These are phyloP conservation scores for Adelges cooleyi DNA, from an alignment of 1,140 invertebrate genomes.

Conservation along the genomic window DNA sequence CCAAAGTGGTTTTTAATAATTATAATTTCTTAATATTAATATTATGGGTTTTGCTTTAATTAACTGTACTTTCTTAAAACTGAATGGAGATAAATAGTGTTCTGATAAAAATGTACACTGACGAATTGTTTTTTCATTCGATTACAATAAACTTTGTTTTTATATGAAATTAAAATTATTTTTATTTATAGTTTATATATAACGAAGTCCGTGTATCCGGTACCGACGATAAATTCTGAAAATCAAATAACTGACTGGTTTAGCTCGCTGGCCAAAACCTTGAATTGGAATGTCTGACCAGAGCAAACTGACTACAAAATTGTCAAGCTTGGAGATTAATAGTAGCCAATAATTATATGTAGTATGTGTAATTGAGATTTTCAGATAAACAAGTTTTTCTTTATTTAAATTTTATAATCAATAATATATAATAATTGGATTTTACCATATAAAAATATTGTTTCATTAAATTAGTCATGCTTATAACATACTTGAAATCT, in stretches of 20 bases:
- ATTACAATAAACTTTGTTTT: not conserved
- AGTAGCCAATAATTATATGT: too few relatives aligned
- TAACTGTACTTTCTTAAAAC: not conserved
- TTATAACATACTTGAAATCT: too few relatives aligned
- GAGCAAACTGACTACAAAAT: constrained; percentile 81
- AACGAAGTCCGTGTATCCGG: constrained; percentile 91
- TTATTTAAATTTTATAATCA: too few relatives aligned
- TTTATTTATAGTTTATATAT: constrained; percentile 63
- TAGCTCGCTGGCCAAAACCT: constrained; percentile 83
- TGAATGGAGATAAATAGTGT: not conserved
- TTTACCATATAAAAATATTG: too few relatives aligned
- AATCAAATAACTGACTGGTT: constrained; percentile 98
- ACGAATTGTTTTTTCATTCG: not conserved
- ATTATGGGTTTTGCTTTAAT: not conserved
- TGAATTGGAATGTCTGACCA: constrained; percentile 95
- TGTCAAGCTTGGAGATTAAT: constrained; percentile 73
- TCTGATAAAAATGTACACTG: not conserved
- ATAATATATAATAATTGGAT: too few relatives aligned
- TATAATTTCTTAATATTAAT: not conserved
- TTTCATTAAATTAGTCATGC: too few relatives aligned
- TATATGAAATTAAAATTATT: not conserved
- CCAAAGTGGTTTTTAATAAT: not conserved
- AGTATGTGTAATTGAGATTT: too few relatives aligned
- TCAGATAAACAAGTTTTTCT: too few relatives aligned
- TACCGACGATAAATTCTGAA: constrained; percentile 87